phyloP scores from a whole-genome alignment of 2,113 vertebrate species.

The Stegastes partitus region DNA sequence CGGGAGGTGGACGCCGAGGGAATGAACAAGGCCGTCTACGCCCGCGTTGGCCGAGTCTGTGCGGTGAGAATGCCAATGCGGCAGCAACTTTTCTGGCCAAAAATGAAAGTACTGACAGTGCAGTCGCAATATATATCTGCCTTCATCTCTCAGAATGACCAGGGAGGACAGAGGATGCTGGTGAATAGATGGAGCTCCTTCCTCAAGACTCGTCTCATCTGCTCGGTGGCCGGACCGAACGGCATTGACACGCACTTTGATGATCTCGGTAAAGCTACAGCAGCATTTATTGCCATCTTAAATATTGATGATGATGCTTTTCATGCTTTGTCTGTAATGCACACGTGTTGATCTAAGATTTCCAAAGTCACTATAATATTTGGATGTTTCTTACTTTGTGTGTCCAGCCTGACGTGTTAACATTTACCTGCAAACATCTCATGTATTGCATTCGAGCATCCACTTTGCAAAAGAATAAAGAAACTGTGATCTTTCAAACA shows the following conservation, averaged over 20 bases:
- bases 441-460: too few relatives aligned
- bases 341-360: too few relatives aligned
- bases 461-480: too few relatives aligned
- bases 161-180: conserved; percentile 94
- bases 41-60: conserved; percentile 92
- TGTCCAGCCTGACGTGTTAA: too few relatives aligned
- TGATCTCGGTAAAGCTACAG: conserved; percentile 88
- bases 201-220: conserved; percentile 93
- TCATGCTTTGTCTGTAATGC: too few relatives aligned
- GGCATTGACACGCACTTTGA: conserved; percentile 98
- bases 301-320: too few relatives aligned
- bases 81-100: background rate
- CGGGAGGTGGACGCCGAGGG: conserved; percentile 89
- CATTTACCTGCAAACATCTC: too few relatives aligned
- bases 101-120: background rate
- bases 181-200: conserved; percentile 98
- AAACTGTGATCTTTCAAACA: too few relatives aligned
- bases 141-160: conserved; percentile 89
- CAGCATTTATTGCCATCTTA: too few relatives aligned
- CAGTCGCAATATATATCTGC: conserved; percentile 21
- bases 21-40: conserved; percentile 87
- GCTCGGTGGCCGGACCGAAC: conserved; percentile 93
- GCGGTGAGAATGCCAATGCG: conserved; percentile 84
- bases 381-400: too few relatives aligned
- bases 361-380: too few relatives aligned